Percentiles rank a stretch among this genome's conserved stretches.
These are phyloP conservation scores for Saccostrea cuccullata DNA, from an alignment of 1,140 invertebrate species.

Conservation along the genomic window DNA sequence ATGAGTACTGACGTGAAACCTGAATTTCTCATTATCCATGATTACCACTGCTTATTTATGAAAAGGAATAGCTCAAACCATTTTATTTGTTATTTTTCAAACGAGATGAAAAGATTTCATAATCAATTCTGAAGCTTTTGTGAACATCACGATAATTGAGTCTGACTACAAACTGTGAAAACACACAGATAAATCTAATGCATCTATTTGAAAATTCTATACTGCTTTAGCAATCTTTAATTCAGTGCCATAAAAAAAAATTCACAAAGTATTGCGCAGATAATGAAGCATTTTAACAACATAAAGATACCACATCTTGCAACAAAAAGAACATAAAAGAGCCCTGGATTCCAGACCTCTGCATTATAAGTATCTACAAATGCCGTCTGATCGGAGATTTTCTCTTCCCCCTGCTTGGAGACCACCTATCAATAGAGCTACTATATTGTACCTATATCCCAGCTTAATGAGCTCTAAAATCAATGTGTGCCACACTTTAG, in stretches of 20 bases:
- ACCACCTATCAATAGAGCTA: background rate
- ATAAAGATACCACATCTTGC: background rate
- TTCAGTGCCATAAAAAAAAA: background rate
- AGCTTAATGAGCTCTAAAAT: constrained; percentile 20
- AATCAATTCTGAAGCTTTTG: background rate
- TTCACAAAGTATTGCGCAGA: background rate
- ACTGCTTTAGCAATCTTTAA: background rate
- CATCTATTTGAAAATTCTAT: background rate
- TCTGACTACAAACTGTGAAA: background rate
- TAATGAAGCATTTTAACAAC: background rate
- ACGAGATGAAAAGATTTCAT: background rate
- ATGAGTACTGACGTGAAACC: no score
- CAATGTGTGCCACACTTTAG: background rate
- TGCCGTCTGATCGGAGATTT: background rate
- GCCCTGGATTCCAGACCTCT: background rate
- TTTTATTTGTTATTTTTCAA: no score
- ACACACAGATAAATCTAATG: background rate
- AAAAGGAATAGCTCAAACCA: no score
- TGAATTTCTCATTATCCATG: no score
- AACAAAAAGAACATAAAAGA: constrained; percentile 20
- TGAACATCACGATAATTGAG: background rate
- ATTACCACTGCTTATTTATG: no score
- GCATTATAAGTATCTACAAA: background rate
- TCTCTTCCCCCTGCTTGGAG: background rate
- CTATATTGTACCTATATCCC: background rate